Evolutionary conservation across 2,797 vertebrate species (phyloP), one percentile per base, ranked within the genome.

Genomic region (Pseudotriccus pelzelni): DNA sequence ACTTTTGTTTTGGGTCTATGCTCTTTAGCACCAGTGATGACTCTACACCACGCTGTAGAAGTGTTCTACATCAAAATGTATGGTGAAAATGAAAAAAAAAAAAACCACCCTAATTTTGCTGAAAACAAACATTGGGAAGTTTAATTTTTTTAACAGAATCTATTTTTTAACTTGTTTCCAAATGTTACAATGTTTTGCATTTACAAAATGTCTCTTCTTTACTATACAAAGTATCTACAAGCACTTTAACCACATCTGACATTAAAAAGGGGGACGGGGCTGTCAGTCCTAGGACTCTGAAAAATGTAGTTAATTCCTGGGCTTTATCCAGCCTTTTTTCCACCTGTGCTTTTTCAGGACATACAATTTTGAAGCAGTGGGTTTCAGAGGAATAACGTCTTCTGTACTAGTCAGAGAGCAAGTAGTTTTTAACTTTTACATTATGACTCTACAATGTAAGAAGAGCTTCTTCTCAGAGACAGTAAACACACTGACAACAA

Each of bases 101-200:
- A 6, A 1, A 1, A 44, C 2, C 16, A 28, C 4, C 7, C 1
- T 6, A 4, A 77, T 78, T 59, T 53, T 67, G 23, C 4, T 59
- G 21, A 66, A 84, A 84, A 64, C 5, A 64, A 87, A 64, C 22
- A 34, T 1, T 27, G 4, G 4, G 5, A 75, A 43, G 19, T n/a
- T 68, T 7, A 7, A 6, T 1, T 2, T 9, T 79, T 78, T 25
- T 18, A 70, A 63, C 0, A 9, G 3, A 17, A 77, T 28, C 16
- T 47, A 2, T 41, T 84, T 68, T 76, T 81, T 5, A 68, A 20
- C 4, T 34, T 14, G 20, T 46, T 91, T 84, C 60, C 30, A 88
- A 90, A 41, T 20, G 27, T 7, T 72, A 16, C 30, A 32, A 7
- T 0, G 0, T 50, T 86, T 88, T 23, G 22, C 8, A 78, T 46